Evolutionary conservation across 2,888 invertebrate species (phyloP).

Genomic region (Dascillus cervinus): DNA sequence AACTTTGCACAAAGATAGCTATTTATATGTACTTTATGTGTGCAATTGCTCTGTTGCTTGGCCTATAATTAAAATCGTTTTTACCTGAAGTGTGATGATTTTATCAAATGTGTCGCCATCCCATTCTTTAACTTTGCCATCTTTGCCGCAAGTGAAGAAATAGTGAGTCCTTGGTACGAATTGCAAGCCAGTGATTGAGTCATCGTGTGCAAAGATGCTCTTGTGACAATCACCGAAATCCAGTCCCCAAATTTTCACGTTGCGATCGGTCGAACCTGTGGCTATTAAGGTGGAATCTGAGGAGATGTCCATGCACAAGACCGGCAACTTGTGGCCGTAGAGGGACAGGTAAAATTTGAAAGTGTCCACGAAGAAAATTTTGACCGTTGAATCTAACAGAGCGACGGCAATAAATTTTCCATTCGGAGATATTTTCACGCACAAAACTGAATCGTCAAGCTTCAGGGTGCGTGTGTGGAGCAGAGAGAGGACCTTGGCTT

Average conservation of each 20-base stretch:
- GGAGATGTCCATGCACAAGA: constrained; percentile 88
- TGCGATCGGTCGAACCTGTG: constrained; percentile 93
- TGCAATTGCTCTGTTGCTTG: background rate
- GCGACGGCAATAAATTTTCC: constrained; percentile 83
- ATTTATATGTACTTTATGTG: too few species aligned
- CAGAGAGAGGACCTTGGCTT: constrained; percentile 65
- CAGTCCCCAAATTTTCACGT: constrained; percentile 96
- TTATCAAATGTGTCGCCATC: constrained; percentile 88
- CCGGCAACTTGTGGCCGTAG: constrained; percentile 94
- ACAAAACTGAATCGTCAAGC: constrained; percentile 80
- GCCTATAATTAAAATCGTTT: constrained; percentile 26
- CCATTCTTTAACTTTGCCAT: constrained; percentile 94
- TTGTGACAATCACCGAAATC: constrained; percentile 98
- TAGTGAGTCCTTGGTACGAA: constrained; percentile 90
- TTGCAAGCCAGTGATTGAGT: constrained; percentile 80
- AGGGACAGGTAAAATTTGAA: constrained; percentile 88
- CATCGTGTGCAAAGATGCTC: constrained; percentile 93
- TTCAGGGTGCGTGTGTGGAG: constrained; percentile 76
- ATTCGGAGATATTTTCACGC: constrained; percentile 77
- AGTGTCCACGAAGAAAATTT: constrained; percentile 89
- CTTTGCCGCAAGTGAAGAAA: constrained; percentile 89
- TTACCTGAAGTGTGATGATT: constrained; percentile 78
- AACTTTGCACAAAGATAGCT: too few species aligned
- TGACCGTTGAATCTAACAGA: constrained; percentile 87
- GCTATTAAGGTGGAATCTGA: constrained; percentile 79